A percentile compares a stretch with the other conserved stretches of the same genome.
These are phyloP conservation scores for Masticophis lateralis DNA, from an alignment of 2,797 vertebrate genomes.

Conservation along the genomic window DNA sequence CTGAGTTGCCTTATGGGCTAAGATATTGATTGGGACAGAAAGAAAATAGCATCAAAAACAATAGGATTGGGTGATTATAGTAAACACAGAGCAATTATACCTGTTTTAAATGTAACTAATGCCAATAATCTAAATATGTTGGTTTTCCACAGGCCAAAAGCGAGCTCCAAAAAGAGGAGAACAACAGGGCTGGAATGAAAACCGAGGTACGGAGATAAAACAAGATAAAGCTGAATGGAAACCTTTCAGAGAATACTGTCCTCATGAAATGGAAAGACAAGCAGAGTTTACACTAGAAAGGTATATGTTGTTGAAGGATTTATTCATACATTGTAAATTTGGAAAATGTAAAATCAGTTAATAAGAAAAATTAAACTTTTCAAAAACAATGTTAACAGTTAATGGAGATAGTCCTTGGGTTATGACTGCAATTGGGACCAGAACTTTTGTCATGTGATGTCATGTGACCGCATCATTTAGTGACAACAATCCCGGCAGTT, in stretches of 20 bases:
- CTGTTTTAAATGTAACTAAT: neutral
- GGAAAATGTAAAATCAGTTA: neutral
- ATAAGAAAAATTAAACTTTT: neutral
- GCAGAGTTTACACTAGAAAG: conserved; percentile 67
- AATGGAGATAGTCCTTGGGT: neutral
- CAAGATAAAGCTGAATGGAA: conserved; percentile 68
- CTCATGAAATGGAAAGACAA: conserved; percentile 63
- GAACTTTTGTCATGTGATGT: neutral
- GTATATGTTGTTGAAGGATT: conserved; percentile 61
- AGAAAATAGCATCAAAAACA: neutral
- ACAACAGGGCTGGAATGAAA: conserved; percentile 62
- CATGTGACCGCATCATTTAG: neutral
- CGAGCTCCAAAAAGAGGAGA: conserved; percentile 57
- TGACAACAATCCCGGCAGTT: neutral
- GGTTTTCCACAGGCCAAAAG: conserved; percentile 66
- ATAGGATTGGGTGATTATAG: neutral
- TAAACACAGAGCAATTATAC: neutral
- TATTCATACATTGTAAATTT: neutral
- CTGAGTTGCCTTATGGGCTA: neutral
- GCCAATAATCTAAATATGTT: neutral
- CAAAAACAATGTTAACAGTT: neutral
- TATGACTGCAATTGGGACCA: neutral
- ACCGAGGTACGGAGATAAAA: conserved; percentile 60
- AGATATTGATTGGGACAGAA: neutral
- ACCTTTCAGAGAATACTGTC: conserved; percentile 63